Evolutionary conservation across 2,113 vertebrate species (phyloP).

Genomic region (Emydura subglobosa): DNA sequence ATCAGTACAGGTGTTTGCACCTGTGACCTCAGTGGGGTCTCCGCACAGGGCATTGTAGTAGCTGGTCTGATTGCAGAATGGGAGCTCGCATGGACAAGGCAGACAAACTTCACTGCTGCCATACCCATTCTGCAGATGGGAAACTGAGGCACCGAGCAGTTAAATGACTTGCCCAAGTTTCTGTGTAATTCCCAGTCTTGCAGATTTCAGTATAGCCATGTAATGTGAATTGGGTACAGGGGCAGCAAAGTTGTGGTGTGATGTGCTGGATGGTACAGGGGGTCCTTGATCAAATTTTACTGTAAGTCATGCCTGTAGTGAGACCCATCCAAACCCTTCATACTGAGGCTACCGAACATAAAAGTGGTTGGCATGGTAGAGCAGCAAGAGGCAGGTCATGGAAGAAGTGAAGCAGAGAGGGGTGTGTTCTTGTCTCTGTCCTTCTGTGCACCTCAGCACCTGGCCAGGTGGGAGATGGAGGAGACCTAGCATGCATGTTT

Average conservation of each 20-base stretch:
- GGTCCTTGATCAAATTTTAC: neutral
- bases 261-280: neutral
- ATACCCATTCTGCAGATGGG: neutral
- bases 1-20: neutral
- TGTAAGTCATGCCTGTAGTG: neutral
- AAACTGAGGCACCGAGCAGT: neutral
- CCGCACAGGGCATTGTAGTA: neutral
- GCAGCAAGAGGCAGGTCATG: neutral
- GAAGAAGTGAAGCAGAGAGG: neutral
- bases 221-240: neutral
- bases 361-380: neutral
- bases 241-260: rapidly evolving
- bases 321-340: neutral
- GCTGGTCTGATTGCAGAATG: neutral
- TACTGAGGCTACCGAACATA: neutral
- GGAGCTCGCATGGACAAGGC: neutral
- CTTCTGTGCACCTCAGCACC: neutral
- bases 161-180: rapidly evolving
- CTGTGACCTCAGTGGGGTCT: neutral
- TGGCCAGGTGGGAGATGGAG: neutral
- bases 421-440: neutral
- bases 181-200: neutral
- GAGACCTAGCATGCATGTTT: neutral
- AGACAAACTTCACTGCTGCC: neutral
- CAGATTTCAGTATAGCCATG: rapidly evolving